phyloP scores from a whole-genome alignment of 2,797 vertebrate genomes.

The Onychomys leucogaster region DNA sequence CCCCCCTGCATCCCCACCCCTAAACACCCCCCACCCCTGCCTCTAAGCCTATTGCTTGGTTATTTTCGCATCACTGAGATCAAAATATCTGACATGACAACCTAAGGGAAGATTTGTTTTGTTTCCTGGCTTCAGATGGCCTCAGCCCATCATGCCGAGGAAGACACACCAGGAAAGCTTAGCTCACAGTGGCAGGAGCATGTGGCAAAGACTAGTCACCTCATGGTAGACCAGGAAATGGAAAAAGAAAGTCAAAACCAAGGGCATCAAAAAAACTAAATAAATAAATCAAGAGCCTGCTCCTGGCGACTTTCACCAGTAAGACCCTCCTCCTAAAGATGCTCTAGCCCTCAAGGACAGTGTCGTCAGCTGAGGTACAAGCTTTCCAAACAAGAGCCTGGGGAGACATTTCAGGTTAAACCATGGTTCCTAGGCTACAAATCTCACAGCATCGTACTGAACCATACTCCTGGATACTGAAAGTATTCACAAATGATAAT shows the following conservation, averaged over 20 bases:
- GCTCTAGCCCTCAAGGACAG: neutral
- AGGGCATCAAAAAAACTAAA: no score
- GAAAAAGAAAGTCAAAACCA: neutral
- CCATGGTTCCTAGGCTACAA: neutral
- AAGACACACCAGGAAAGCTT: neutral
- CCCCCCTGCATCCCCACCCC: no score
- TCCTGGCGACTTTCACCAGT: neutral
- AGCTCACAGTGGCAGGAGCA: neutral
- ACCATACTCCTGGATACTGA: neutral
- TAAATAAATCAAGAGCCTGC: neutral
- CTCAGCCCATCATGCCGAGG: neutral
- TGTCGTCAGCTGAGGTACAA: neutral
- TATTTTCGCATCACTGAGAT: neutral
- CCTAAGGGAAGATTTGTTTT: neutral
- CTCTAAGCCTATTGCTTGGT: no score
- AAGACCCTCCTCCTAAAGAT: neutral
- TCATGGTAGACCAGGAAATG: neutral
- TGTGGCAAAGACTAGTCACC: neutral
- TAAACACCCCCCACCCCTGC: no score
- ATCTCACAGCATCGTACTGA: neutral
- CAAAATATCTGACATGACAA: neutral
- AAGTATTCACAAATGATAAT: neutral
- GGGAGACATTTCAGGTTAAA: neutral
- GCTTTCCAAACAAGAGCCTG: neutral
- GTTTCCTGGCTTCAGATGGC: neutral